A percentile compares a stretch with the other conserved stretches of the same genome.
phyloP scores from a whole-genome alignment of 2,888 invertebrate genomes.

The Mythimna ferrago region DNA sequence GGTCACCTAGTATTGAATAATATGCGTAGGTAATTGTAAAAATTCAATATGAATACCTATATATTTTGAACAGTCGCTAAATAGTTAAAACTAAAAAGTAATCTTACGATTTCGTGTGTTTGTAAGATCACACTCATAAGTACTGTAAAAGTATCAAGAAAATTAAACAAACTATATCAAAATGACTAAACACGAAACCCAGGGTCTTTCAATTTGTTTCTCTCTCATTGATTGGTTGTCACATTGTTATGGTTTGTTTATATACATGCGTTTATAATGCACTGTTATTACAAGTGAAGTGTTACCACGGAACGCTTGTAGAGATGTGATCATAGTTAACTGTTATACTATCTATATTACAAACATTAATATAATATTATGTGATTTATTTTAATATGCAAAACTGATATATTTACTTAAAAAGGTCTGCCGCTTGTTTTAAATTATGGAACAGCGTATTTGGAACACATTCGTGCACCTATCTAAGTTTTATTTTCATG shows the following conservation, averaged over 20 bases:
- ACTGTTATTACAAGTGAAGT: slow-evolving; percentile 2
- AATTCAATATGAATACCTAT: no score
- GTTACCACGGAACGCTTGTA: slow-evolving; percentile 5
- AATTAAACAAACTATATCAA: background rate
- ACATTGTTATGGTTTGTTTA: slow-evolving; percentile 12
- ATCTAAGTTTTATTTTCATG: background rate
- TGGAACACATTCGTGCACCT: background rate
- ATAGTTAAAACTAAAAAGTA: no score
- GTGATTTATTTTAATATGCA: background rate
- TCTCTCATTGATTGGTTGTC: slow-evolving; percentile 1
- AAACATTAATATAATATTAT: no score
- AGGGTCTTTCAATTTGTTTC: background rate
- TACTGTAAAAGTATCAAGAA: background rate
- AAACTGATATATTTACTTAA: background rate
- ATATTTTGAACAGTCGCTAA: no score
- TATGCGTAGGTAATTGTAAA: no score
- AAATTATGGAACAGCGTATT: background rate
- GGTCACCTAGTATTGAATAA: no score
- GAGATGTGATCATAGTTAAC: slow-evolving; percentile 6
- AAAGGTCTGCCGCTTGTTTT: background rate
- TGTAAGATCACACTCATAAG: no score
- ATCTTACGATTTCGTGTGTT: no score
- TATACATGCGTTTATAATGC: background rate
- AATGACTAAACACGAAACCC: background rate
- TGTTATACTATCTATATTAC: background rate